Conservation (phyloP, 2,888 invertebrate genomes). For the Slavum lentiscoides region DNA sequence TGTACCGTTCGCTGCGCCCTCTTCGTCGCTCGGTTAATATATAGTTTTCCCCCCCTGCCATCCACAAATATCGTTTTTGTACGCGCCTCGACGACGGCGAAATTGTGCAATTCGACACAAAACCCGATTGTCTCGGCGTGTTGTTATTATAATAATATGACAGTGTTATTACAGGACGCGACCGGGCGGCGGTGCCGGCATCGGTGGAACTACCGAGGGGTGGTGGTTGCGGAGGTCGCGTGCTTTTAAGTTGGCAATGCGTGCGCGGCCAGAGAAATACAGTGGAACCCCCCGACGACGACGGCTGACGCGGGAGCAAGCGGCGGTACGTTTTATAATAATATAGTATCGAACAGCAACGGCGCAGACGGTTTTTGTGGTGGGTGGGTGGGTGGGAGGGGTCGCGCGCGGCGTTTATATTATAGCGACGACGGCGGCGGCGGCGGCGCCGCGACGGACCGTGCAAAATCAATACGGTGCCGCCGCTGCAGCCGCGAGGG, state of each 20-base stretch:
- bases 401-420: background rate
- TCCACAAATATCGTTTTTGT: background rate
- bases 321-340: no score
- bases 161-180: no score
- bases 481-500: constrained; percentile 11
- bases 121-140: background rate
- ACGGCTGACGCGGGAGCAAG: no score
- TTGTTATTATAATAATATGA: no score
- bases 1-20: no score
- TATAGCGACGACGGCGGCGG: background rate
- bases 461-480: constrained; percentile 49
- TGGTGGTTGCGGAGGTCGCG: constrained; percentile 26
- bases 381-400: background rate
- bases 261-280: background rate
- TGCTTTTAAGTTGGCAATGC: constrained; percentile 46
- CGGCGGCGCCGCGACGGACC: constrained; percentile 22
- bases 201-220: no score
- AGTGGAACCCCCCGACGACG: no score
- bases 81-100: background rate
- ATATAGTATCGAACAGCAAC: no score
- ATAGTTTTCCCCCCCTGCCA: no score
- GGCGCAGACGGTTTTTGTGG: no score
- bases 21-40: no score
- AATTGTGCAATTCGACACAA: constrained; percentile 9
- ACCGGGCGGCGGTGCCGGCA: no score